phyloP scores from a whole-genome alignment of 2,888 invertebrate genomes.

The Autographa pulchrina region DNA sequence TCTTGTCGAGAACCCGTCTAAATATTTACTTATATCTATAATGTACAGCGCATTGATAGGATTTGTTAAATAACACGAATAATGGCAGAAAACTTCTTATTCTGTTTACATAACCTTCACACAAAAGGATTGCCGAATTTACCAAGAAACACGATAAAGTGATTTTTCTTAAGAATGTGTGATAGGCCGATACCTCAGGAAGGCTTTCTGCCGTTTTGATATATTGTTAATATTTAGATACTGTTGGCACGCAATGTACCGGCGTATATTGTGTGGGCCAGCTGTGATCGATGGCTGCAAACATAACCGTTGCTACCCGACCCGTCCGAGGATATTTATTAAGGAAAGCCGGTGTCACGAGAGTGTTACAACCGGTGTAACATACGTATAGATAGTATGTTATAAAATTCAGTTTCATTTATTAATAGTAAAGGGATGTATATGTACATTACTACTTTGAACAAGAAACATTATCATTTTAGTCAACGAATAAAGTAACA shows the following conservation, averaged over 20 bases:
- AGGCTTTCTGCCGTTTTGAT: slow-evolving; percentile 37
- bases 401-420: not conserved
- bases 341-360: slow-evolving; percentile 50
- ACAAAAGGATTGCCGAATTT: slow-evolving; percentile 31
- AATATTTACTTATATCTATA: not conserved
- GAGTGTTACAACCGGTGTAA: slow-evolving; percentile 44
- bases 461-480: no score
- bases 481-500: no score
- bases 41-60: not conserved
- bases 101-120: slow-evolving; percentile 13
- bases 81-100: slow-evolving; percentile 11
- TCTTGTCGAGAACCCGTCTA: not conserved
- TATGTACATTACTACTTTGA: no score
- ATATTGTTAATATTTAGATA: slow-evolving; percentile 52
- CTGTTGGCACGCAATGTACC: slow-evolving; percentile 36
- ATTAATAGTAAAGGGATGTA: not conserved
- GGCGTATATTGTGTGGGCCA: slow-evolving; percentile 10
- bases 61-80: not conserved
- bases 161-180: slow-evolving; percentile 43
- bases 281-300: slow-evolving; percentile 50
- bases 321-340: slow-evolving; percentile 52
- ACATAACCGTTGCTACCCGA: slow-evolving; percentile 41
- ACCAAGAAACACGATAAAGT: slow-evolving; percentile 42
- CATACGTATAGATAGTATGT: slow-evolving; percentile 44
- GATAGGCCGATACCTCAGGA: slow-evolving; percentile 31